Percentiles rank a stretch among this genome's conserved stretches.
Evolutionary conservation across 2,888 invertebrate genomes (phyloP).

Genomic region (Chydorus sphaericus): DNA sequence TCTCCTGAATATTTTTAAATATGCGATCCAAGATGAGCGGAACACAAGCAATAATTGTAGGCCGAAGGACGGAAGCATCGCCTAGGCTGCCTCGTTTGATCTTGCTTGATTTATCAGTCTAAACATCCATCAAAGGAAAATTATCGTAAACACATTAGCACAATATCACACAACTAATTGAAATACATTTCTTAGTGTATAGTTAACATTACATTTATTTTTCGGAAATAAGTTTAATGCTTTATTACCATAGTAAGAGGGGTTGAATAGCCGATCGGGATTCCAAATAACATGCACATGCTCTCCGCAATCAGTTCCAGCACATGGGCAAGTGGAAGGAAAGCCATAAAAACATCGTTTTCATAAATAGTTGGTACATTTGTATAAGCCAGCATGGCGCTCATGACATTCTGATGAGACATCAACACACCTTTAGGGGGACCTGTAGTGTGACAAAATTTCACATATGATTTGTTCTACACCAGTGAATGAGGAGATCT

Average conservation of each 20-base stretch:
- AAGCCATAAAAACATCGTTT: constrained; percentile 75
- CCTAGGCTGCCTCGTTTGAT: constrained; percentile 90
- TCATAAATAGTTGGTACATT: constrained; percentile 14
- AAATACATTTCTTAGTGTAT: too few relatives aligned
- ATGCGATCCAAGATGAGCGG: constrained; percentile 94
- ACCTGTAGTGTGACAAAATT: background rate
- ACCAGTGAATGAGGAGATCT: constrained; percentile 26
- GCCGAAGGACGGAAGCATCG: constrained; percentile 77
- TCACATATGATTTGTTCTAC: background rate
- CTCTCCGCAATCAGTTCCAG: constrained; percentile 79
- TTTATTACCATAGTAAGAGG: constrained; percentile 87
- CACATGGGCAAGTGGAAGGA: constrained; percentile 91
- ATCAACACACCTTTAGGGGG: constrained; percentile 73
- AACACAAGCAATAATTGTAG: constrained; percentile 90
- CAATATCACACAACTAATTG: too few relatives aligned
- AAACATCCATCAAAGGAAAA: too few relatives aligned
- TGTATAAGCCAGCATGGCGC: constrained; percentile 53
- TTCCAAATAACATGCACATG: constrained; percentile 66
- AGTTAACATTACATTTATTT: too few relatives aligned
- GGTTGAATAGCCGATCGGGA: constrained; percentile 90
- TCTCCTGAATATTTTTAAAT: constrained; percentile 91
- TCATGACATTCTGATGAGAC: constrained; percentile 64
- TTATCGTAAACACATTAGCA: too few relatives aligned
- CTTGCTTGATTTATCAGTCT: constrained; percentile 83
- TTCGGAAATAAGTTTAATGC: too few relatives aligned